Base-by-base conservation (phyloP, 2,113 vertebrate genomes). In the Phaetusa simplex region DNA sequence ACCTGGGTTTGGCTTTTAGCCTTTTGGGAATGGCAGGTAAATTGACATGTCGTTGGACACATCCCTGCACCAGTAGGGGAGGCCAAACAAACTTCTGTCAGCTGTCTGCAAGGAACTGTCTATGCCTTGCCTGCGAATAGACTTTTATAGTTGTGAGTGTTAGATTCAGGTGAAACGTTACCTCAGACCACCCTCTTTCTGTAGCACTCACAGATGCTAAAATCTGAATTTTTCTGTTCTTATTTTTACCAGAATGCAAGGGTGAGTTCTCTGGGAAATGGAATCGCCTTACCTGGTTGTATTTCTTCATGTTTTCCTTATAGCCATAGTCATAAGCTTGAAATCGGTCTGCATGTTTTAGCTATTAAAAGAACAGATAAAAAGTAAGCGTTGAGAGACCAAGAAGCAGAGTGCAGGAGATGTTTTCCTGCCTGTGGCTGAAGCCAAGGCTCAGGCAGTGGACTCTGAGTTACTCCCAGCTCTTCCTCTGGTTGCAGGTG, bases 221-320 rank as follows among this genome's bases (percentile, higher is more conserved):
- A 76, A 72, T 36, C n/a, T 8, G 8, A 38, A 6, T 55, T 88
- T n/a, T 61, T 34, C 9, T 70, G 0, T 34, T 55, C 22, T 61
- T 50, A 22, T 12, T 82, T 89, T 65, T 95, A 7, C 15, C 3
- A 32, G 38, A 8, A 66, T 7, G 6, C 5, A 12, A 50, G 24
- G 21, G 49, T 52, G 40, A 27, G 11, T 66, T 88, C 8, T 61
- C 22, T 38, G 50, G 55, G 16, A 88, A 94, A 53, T 4, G 1
- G 0, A 53, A 26, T 58, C 56, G 6, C n/a, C 53, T 92, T 94
- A 96, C 95, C 94, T 97, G 94, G 38, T 96, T 95, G 45, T 96
- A 97, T 88, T 92, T 96, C 91, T 96, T 92, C 83, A 92, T 78
- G 42, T 96, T 96, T 81, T 92, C 83, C 50, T 95, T 92, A 11